Base-by-base conservation (phyloP, 2,797 vertebrate genomes). In the Kryptopterus vitreolus region DNA sequence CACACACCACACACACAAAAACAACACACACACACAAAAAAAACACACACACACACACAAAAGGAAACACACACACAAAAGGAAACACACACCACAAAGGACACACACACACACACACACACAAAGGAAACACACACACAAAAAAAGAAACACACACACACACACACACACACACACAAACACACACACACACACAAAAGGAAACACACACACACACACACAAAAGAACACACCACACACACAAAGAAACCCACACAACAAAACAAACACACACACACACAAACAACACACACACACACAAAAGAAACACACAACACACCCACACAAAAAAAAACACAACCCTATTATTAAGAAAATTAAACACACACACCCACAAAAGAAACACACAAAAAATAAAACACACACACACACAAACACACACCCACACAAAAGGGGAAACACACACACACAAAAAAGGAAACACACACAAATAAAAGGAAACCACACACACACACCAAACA, bases 131-230 rank as follows among this genome's bases (percentile, higher is more conserved):
- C n/a, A n/a, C n/a, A n/a, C n/a, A n/a, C n/a, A n/a, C n/a, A n/a
- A n/a, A n/a, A n/a, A n/a, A n/a, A n/a, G n/a, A n/a, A n/a, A 72
- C 73, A 88, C 84, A 90, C 87, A 90, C 35, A 38, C 35, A 38
- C 38, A 86, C 85, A 86, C 91, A 85, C 38, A 72, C 73, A 88
- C 84, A 90, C 87, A 90, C 38, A 43, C 38, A 43, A n/a, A 72
- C 73, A 88, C 84, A 90, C 87, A 90, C 35, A 38, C 35, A 38
- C 38, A 86, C 85, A 86, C 91, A n/a, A n/a, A n/a, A n/a, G n/a
- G n/a, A n/a, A n/a, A 85, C 38, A 72, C 73, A 88, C 84, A 90
- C 87, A 90, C 38, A 43, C 38, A 43, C 38, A 72, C 73, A 88
- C 84, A 90, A 87, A 90, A 4, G 8, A 4, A 38, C 38, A 86